Evolutionary conservation across 2,797 vertebrate species (phyloP), one percentile per base, ranked within the genome.

Genomic region (Microcaecilia unicolor): DNA sequence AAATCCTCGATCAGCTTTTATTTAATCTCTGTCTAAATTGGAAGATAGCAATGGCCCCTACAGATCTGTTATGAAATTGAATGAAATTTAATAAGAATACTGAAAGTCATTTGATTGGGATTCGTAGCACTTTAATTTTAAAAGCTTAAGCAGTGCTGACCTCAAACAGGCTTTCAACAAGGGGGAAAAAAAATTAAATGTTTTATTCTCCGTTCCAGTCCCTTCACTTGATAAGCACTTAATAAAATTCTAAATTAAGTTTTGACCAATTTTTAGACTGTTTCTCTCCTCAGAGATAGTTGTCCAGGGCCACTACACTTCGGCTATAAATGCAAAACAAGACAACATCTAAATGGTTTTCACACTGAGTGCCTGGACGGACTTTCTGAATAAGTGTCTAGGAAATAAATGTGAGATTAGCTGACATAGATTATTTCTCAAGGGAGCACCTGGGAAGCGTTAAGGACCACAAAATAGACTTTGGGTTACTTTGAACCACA

Each of bases 1-100:
- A 72, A 76, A 76, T 70, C 66, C 81, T 78, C 81, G 34, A 79
- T 74, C 72, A 70, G 55, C 44, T 74, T 78, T 80, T 72, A 83
- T 80, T 80, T 74, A 77, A 68, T 78, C 68, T 78, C 69, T 59
- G 52, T 27, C 30, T 72, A 72, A 77, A 74, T 54, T 72, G 59
- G 61, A 73, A 71, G 62, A 67, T 48, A 70, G 68, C 4, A 8
- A 55, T 26, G 31, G 52, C 68, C 69, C 61, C 74, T 59, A 63
- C 73, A 75, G 74, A 74, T 62, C 31, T 51, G 43, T 28, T 59
- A 53, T 44, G 51, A 59, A 59, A 72, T 55, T 55, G 57, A 76
- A 70, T 62, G 46, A 71, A 81, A 80, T 80, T 67, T 78, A 80
- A 74, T 78, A 73, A 78, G 54, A 48, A 1, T 1, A 43, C 58